Evolutionary conservation across 2,888 invertebrate species (phyloP).

Genomic region (Crocallis elinguaria): DNA sequence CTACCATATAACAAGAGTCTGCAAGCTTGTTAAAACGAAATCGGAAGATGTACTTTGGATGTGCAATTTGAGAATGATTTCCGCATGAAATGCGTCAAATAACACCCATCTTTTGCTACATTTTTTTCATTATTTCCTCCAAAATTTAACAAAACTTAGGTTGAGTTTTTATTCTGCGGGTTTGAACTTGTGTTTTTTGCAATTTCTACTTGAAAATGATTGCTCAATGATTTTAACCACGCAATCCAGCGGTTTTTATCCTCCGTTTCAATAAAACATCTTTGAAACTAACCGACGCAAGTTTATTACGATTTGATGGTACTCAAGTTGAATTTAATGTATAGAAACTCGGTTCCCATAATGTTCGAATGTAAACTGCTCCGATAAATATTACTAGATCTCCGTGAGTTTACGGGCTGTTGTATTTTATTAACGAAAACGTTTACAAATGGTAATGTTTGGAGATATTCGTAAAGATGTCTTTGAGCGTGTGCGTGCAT

Average conservation of each 20-base stretch:
- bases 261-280: constrained; percentile 43
- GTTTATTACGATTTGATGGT: constrained; percentile 37
- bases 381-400: constrained; percentile 23
- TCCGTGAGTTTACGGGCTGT: constrained; percentile 18
- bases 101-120: constrained; percentile 64
- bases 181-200: constrained; percentile 39
- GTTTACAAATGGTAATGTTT: constrained; percentile 32
- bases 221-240: constrained; percentile 52
- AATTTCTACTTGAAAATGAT: constrained; percentile 50
- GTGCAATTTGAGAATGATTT: constrained; percentile 83
- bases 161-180: constrained; percentile 51
- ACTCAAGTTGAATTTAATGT: constrained; percentile 32
- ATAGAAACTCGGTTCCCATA: constrained; percentile 22
- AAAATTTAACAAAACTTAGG: constrained; percentile 17
- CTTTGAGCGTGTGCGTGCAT: constrained; percentile 28
- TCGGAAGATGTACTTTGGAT: constrained; percentile 68
- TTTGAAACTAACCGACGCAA: constrained; percentile 47
- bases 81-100: constrained; percentile 76
- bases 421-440: constrained; percentile 24
- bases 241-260: constrained; percentile 53
- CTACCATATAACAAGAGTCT: too few species aligned
- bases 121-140: constrained; percentile 64
- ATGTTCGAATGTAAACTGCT: constrained; percentile 9
- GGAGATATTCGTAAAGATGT: constrained; percentile 50
- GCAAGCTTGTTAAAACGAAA: constrained; percentile 49